Base-by-base conservation (phyloP, 1,140 invertebrate genomes). In the Scaptomyza graminum region DNA sequence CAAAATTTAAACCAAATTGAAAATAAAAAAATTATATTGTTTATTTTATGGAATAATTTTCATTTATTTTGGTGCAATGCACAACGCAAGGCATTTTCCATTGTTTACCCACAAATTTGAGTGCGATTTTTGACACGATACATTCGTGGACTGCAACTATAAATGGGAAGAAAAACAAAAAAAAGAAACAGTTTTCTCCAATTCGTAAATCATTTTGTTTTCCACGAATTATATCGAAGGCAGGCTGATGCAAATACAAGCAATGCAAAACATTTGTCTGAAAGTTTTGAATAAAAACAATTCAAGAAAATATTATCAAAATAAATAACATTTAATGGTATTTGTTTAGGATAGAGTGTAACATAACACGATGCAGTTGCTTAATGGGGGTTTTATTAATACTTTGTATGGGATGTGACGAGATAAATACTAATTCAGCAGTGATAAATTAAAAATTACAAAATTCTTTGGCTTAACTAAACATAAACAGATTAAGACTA, bases 71-170 rank as follows among this genome's bases (percentile, higher is more conserved):
- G 60, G 25, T 46, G 60, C 57, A 80, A 56, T 75, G 68, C 62
- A 62, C 47, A 82, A 67, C 81, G 88, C 56, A 76, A 74, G 76
- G 60, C 64, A 70, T 64, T 41, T 61, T 46, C 61, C 49, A 57
- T 73, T 80, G 64, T 85, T 84, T 85, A 80, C 43, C 57, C 57
- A 41, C 11, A 54, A 57, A 59, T 55, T 77, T 79, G 65, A 41
- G 56, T 63, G 59, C 67, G 59, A 28, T 56, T 47, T 39, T 34
- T 7, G 11, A 39, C 16, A 37, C 47, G 31, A 34, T 62, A 64
- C 51, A 37, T 59, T 54, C 57, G 65, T 28, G 25, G 28, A 78
- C 80, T 82, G 69, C 56, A 84, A 78, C 22, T 67, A 74, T 55
- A 52, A 63, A 88, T 46, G 61, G 39, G 57, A 52, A 9, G 18